Conservation (phyloP, 1,140 invertebrate species). For the Mylabris phalerata region DNA sequence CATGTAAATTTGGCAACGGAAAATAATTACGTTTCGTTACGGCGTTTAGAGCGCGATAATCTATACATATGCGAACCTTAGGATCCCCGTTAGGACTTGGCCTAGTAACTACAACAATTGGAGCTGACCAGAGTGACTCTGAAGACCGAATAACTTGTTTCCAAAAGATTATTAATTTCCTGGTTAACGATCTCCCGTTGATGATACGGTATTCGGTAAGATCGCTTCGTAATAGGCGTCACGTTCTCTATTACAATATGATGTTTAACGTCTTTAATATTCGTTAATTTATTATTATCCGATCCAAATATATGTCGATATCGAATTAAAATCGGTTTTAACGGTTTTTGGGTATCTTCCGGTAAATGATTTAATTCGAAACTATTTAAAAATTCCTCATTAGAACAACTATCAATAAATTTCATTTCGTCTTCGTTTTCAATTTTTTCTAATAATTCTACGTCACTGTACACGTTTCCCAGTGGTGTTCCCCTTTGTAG, state of each 20-base stretch:
- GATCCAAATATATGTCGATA: too few species aligned
- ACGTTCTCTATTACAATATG: conserved; percentile 9
- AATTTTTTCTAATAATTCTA: too few species aligned
- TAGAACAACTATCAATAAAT: too few species aligned
- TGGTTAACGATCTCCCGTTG: background rate
- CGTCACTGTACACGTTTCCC: too few species aligned
- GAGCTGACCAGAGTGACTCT: conserved; percentile 22
- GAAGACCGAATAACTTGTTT: conserved; percentile 1
- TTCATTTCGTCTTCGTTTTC: too few species aligned
- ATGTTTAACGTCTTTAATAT: conserved; percentile 11
- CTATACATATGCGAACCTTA: conserved; percentile 26
- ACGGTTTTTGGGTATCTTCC: too few species aligned
- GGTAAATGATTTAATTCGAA: too few species aligned
- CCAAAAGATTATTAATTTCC: too few species aligned
- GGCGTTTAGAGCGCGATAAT: conserved; percentile 39
- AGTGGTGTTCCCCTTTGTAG: too few species aligned
- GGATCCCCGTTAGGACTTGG: conserved; percentile 13
- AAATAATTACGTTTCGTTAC: conserved; percentile 41
- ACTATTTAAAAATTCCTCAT: too few species aligned
- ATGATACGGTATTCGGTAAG: conserved; percentile 16
- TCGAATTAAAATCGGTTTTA: too few species aligned
- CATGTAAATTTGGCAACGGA: conserved; percentile 38
- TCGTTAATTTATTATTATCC: background rate
- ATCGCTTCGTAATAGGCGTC: conserved; percentile 2
- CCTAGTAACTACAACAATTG: conserved; percentile 30